These are phyloP conservation scores for Catamblyrhynchus diadema DNA, from an alignment of 2,797 vertebrate genomes.

Conservation along the genomic window DNA sequence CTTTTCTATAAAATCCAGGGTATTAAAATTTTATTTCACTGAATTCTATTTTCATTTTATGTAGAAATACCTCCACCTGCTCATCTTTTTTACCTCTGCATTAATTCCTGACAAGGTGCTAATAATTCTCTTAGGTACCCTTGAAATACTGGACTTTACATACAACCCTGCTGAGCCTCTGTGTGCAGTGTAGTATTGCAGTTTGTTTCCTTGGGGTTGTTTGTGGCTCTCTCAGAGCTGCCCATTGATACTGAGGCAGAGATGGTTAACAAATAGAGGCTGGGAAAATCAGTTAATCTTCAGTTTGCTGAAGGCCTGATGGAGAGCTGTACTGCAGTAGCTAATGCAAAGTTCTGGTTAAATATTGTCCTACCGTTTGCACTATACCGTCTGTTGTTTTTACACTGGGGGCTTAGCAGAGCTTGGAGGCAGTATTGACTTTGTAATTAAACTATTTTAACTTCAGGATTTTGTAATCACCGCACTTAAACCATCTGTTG, in stretches of 20 bases:
- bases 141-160: not conserved
- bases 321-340: constrained; percentile 74
- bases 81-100: not conserved
- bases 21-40: not conserved
- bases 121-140: not conserved
- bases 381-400: constrained; percentile 99
- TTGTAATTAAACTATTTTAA: constrained; percentile 99
- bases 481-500: constrained; percentile 96
- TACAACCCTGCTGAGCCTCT: not conserved
- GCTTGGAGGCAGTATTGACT: constrained; percentile 98
- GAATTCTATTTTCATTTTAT: not conserved
- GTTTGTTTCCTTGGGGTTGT: not conserved
- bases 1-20: not conserved
- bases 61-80: not conserved
- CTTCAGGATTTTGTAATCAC: constrained; percentile 98
- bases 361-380: constrained; percentile 97
- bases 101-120: not conserved
- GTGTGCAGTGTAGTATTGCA: not conserved
- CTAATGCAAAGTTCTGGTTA: constrained; percentile 98
- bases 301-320: constrained; percentile 71
- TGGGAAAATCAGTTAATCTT: constrained; percentile 74
- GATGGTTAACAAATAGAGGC: constrained; percentile 67
- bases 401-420: constrained; percentile 87
- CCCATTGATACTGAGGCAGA: constrained; percentile 50
- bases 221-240: not conserved